phyloP scores from a whole-genome alignment of 2,888 invertebrate genomes.

The Dinocampus coccinellae region DNA sequence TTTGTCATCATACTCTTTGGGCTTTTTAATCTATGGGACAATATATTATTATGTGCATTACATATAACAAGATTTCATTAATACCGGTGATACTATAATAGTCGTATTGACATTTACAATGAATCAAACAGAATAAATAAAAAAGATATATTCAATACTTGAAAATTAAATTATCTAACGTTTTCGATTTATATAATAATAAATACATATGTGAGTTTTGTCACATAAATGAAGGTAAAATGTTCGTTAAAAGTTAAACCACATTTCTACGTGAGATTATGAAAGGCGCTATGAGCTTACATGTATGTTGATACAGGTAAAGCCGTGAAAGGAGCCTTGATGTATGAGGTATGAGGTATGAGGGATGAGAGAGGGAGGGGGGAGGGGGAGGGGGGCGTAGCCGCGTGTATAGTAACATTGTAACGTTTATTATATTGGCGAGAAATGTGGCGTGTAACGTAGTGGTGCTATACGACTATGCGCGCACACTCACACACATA shows the following conservation, averaged over 20 bases:
- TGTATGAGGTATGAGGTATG: no score
- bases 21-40: no score
- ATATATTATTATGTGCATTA: no score
- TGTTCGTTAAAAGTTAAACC: not conserved
- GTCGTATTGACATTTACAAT: no score
- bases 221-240: not conserved
- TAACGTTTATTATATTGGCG: conserved; percentile 63
- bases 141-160: no score
- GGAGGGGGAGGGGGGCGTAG: conserved; percentile 63
- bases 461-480: conserved; percentile 15
- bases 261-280: conserved; percentile 24
- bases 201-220: not conserved
- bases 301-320: conserved; percentile 5
- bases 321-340: conserved; percentile 51
- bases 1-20: no score
- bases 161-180: no score
- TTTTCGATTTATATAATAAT: not conserved
- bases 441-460: conserved; percentile 43
- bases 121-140: no score
- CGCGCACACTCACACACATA: not conserved
- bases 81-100: no score
- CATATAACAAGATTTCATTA: no score
- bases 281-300: conserved; percentile 46
- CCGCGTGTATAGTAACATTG: conserved; percentile 61
- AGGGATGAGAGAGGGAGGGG: no score